Evolutionary conservation across 1,140 invertebrate genomes (phyloP).

Genomic region (Batillaria attramentaria): DNA sequence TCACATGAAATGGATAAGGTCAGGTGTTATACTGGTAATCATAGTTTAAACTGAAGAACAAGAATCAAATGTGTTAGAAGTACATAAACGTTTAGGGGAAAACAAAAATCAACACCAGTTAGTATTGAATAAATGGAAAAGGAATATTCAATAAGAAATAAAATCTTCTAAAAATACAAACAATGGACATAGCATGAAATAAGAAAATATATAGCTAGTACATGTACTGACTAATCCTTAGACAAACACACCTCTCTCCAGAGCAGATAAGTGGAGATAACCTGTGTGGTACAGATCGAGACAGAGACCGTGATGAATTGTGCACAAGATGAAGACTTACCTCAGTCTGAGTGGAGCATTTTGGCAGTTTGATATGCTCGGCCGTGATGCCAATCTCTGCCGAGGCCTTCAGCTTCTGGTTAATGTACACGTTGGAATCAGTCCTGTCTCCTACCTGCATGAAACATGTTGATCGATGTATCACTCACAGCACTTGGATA

Average conservation of each 20-base stretch:
- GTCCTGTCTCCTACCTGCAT: slow-evolving; percentile 89
- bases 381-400: slow-evolving; percentile 91
- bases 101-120: too few relatives aligned
- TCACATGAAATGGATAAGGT: too few relatives aligned
- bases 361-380: slow-evolving; percentile 86
- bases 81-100: too few relatives aligned
- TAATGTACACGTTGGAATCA: slow-evolving; percentile 99
- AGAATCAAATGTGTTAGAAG: background rate
- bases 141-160: too few relatives aligned
- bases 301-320: too few relatives aligned
- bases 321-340: too few relatives aligned
- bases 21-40: background rate
- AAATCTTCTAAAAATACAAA: too few relatives aligned
- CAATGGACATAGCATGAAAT: too few relatives aligned
- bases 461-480: too few relatives aligned
- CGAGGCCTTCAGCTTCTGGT: slow-evolving; percentile 96
- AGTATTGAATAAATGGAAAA: too few relatives aligned
- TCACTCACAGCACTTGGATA: background rate
- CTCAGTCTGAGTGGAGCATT: slow-evolving; percentile 87
- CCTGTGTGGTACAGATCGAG: background rate
- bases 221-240: background rate
- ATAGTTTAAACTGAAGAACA: background rate
- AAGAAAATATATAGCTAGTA: too few relatives aligned
- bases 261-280: background rate
- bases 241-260: background rate